Base-by-base conservation (phyloP, 2,888 invertebrate genomes). In the Leucophenga montana region DNA sequence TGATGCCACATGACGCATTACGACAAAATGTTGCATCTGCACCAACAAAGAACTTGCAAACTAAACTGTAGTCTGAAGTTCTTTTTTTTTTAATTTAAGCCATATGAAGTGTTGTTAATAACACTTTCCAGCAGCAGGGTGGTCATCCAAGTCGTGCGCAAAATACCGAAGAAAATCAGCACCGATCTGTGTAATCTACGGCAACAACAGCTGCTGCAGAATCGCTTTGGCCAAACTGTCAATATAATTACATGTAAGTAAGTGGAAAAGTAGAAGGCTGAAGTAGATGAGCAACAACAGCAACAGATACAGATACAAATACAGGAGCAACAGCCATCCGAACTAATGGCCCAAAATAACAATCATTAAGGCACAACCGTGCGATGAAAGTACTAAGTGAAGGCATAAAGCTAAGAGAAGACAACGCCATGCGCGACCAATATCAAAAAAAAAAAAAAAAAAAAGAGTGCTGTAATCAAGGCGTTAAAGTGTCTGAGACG, bases 351-450 rank as follows among this genome's bases (percentile, higher is more conserved):
- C 75, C 71, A 73, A 82, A 82, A 82, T 82, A 82, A 82, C 82
- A 82, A 82, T 82, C 83, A 82, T 82, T 82, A 82, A 74, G 71
- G 71, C 67, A 65, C 48, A 22, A 48, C 27, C 46, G 44, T 46
- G 20, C 44, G 22, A 22, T 46, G 20, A 11, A 56, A 22, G 64
- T 44, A n/a, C 48, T 20, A 59, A 67, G 57, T 8, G 18, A 16
- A 61, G 22, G 18, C 61, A 67, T 3, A 39, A n/a, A 11, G 18
- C 9, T 53, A 11, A 53, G 27, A 46, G 33, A 22, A 66, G 50
- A 22, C 39, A 8, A 48, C n/a, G 57, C 18, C 53, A 16, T 69
- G 39, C 67, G 70, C 67, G 67, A 64, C 67, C 50, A 72, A 57
- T 69, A 70, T 62, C 62, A 22, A 48, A 64, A 64, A 64, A n/a